Evolutionary conservation across 92 coral and sea anemone genomes (phyloP).

Genomic region (Ricordea florida): DNA sequence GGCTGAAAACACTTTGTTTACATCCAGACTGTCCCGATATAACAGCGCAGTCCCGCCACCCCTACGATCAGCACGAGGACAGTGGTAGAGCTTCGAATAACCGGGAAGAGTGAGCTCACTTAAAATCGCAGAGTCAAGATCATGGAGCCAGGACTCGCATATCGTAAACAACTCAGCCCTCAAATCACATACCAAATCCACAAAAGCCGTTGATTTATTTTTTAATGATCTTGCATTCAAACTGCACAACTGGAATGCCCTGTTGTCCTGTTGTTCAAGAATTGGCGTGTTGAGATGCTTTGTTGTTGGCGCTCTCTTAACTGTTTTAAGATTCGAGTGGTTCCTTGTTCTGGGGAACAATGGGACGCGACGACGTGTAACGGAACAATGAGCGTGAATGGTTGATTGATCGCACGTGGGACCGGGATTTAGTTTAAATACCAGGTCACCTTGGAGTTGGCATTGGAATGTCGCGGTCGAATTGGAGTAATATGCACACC

Average conservation of each 20-base stretch:
- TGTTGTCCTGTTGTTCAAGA: not conserved
- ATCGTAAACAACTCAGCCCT: constrained; percentile 17
- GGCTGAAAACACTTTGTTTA: constrained; percentile 3
- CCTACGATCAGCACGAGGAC: not conserved
- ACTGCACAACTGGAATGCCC: not conserved
- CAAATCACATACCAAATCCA: too few species aligned
- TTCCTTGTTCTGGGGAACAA: constrained; percentile 30
- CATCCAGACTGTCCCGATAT: not conserved
- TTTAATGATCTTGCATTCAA: too few species aligned
- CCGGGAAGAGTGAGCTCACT: constrained; percentile 40
- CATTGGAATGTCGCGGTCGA: constrained; percentile 44
- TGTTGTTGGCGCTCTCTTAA: constrained; percentile 32
- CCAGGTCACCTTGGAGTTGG: constrained; percentile 27
- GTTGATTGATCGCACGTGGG: constrained; percentile 32
- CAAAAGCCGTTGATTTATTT: too few species aligned
- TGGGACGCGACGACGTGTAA: constrained; percentile 17
- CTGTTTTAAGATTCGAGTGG: constrained; percentile 32
- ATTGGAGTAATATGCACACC: constrained; percentile 36
- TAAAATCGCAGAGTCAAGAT: constrained; percentile 9
- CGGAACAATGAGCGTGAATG: constrained; percentile 21
- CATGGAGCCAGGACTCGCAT: constrained; percentile 24
- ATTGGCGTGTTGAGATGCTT: constrained; percentile 8
- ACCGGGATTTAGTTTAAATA: constrained; percentile 31
- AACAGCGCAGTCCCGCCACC: constrained; percentile 43
- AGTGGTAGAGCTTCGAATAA: constrained; percentile 1